Conservation (phyloP, 2,888 invertebrate species). For the Spisula solida region DNA sequence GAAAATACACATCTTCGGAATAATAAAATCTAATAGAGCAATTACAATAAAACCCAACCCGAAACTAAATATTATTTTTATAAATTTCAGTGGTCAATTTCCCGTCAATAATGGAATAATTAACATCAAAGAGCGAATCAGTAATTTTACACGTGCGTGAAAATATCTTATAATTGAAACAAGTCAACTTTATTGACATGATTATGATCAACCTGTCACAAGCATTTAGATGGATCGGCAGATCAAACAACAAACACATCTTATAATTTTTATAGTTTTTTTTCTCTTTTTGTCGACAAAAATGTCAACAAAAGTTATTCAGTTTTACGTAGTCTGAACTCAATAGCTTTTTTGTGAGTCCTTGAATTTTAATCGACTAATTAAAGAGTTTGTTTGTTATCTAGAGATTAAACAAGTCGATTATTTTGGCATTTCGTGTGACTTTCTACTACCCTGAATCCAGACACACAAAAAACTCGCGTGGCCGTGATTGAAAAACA, state of each 20-base stretch:
- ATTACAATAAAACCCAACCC: background rate
- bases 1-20: background rate
- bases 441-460: conserved; percentile 3
- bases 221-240: background rate
- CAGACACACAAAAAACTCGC: background rate
- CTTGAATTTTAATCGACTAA: conserved; percentile 27
- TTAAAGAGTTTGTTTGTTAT: conserved; percentile 18
- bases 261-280: background rate
- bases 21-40: conserved; percentile 6
- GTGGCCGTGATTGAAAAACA: background rate
- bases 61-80: background rate
- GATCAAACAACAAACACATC: conserved; percentile 32
- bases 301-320: conserved; percentile 32
- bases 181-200: conserved; percentile 1
- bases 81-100: conserved; percentile 36
- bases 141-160: conserved; percentile 47
- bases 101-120: background rate
- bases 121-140: conserved; percentile 34
- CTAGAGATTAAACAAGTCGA: background rate
- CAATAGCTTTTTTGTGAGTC: conserved; percentile 27
- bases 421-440: conserved; percentile 11
- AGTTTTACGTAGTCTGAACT: conserved; percentile 1
- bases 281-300: background rate
- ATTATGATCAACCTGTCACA: conserved; percentile 41
- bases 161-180: conserved; percentile 42